Conservation (phyloP, 2,888 invertebrate genomes). For the Nomada lathburiana region DNA sequence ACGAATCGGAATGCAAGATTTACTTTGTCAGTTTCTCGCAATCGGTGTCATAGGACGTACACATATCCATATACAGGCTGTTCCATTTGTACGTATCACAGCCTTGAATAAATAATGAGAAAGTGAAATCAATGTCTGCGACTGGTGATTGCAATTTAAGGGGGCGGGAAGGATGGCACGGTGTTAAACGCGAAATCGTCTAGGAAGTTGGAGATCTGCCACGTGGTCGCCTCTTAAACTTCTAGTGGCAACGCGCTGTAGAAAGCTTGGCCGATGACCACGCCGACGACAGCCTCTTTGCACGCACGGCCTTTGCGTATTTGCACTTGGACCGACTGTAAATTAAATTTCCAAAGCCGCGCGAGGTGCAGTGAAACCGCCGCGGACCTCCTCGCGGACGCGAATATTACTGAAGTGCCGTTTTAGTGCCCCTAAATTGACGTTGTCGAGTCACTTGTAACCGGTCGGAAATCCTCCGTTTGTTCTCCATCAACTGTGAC, state of each 20-base stretch:
- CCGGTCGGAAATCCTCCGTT: not conserved
- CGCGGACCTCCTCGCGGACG: not conserved
- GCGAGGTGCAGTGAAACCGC: not conserved
- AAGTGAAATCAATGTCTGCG: no score
- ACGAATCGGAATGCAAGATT: no score
- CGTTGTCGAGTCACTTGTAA: not conserved
- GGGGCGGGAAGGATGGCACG: not conserved
- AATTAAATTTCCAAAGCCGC: slow-evolving; percentile 35
- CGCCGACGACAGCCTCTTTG: slow-evolving; percentile 35
- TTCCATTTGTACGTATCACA: no score
- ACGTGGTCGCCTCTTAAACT: not conserved
- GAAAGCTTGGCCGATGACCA: slow-evolving; percentile 25
- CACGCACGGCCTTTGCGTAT: slow-evolving; percentile 40
- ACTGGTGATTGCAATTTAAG: not conserved
- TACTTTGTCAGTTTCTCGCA: no score
- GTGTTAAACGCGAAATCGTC: not conserved
- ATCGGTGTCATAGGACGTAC: no score
- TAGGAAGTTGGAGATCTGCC: slow-evolving; percentile 28
- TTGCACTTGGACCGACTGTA: slow-evolving; percentile 48
- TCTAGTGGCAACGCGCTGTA: slow-evolving; percentile 5
- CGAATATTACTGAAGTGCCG: not conserved
- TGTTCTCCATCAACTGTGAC: not conserved
- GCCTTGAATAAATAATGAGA: no score
- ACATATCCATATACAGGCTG: no score
- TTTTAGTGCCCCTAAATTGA: not conserved